Evolutionary conservation across 2,113 vertebrate genomes (phyloP).

Genomic region (Pteronura brasiliensis): DNA sequence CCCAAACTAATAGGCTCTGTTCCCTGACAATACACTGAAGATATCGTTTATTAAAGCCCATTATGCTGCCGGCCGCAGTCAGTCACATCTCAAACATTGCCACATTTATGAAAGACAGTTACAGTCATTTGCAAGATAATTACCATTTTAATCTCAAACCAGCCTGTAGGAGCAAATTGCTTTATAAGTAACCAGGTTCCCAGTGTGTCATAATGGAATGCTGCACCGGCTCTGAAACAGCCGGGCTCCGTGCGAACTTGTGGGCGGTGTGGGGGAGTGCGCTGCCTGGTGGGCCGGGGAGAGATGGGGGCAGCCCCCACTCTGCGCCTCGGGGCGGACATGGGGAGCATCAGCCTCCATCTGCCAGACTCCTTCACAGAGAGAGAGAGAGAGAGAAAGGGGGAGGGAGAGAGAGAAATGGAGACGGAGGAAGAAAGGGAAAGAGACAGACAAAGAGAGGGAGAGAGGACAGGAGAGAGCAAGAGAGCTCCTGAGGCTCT

Average conservation of each 20-base stretch:
- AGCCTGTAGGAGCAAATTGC: neutral
- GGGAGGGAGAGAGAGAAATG: rapidly evolving
- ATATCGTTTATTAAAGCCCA: neutral
- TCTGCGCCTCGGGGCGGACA: neutral
- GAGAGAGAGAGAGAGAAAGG: rapidly evolving
- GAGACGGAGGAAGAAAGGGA: neutral
- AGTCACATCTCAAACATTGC: neutral
- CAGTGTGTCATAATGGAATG: neutral
- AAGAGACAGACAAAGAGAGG: neutral
- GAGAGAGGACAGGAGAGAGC: neutral
- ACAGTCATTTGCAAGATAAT: slow-evolving; percentile 52
- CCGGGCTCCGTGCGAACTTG: neutral
- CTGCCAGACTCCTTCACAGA: neutral
- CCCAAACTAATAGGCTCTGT: neutral
- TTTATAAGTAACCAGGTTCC: neutral
- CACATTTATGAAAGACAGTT: slow-evolving; percentile 60
- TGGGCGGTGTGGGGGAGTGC: neutral
- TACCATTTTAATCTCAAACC: slow-evolving; percentile 59
- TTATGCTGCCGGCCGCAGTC: neutral
- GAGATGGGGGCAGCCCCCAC: neutral
- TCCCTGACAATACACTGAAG: neutral
- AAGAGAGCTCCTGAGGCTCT: neutral
- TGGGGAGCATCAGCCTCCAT: rapidly evolving
- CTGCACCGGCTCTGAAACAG: neutral
- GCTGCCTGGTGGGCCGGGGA: neutral